Evolutionary conservation across 2,113 vertebrate species (phyloP).

Genomic region (Ochotona curzoniae): DNA sequence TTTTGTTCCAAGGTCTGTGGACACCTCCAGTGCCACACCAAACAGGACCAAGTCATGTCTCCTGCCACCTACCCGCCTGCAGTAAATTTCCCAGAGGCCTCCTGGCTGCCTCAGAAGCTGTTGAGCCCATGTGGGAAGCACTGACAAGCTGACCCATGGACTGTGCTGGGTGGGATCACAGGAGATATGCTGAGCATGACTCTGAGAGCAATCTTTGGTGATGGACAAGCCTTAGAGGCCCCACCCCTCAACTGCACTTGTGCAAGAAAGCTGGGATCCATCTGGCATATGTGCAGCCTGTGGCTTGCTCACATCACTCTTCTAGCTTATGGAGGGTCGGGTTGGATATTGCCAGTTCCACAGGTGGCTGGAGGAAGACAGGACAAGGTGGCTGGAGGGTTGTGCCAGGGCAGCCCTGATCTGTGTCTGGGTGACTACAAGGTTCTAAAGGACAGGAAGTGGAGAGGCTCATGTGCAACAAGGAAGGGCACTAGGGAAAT

Average conservation of each 20-base stretch:
- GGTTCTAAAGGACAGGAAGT: neutral
- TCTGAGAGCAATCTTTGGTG: neutral
- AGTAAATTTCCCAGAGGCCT: neutral
- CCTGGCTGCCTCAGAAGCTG: neutral
- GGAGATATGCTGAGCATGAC: neutral
- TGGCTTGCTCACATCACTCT: neutral
- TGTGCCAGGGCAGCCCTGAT: neutral
- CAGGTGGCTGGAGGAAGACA: neutral
- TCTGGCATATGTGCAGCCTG: neutral
- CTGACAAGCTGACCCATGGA: neutral
- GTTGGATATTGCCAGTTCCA: neutral
- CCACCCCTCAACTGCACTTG: neutral
- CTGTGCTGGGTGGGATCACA: neutral
- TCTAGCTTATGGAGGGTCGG: neutral
- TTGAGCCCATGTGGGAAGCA: neutral
- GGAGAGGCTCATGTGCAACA: too few species aligned
- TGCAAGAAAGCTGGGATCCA: neutral
- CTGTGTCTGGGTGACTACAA: neutral
- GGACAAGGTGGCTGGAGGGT: neutral
- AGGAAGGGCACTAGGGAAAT: fast-evolving
- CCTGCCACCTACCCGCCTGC: neutral
- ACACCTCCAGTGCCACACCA: neutral
- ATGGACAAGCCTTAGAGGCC: neutral
- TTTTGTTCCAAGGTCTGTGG: neutral
- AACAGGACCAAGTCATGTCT: neutral